These are phyloP conservation scores for Chrysodeixis includens DNA, from an alignment of 2,888 invertebrate species.

Conservation along the genomic window DNA sequence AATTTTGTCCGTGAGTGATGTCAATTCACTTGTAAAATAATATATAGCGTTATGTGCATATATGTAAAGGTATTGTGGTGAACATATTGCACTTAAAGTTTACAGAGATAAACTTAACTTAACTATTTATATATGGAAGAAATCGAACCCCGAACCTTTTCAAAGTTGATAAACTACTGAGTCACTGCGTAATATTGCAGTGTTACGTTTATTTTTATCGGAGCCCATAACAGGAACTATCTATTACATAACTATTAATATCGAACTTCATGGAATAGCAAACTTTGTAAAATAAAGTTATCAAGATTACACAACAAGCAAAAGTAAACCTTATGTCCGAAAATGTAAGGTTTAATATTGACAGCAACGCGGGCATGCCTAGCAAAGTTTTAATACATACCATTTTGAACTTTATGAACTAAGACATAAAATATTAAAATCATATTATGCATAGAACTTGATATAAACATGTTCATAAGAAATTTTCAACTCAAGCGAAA, in stretches of 20 bases:
- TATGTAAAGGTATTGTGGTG: too few species aligned
- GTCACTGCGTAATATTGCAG: neutral
- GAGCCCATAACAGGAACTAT: neutral
- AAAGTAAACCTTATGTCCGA: neutral
- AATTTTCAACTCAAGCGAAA: neutral
- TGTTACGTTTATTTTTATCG: slow-evolving; percentile 1
- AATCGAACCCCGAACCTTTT: neutral
- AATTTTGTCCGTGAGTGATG: too few species aligned
- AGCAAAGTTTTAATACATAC: neutral
- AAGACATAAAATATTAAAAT: slow-evolving; percentile 2
- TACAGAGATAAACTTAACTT: too few species aligned
- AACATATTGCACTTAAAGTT: too few species aligned
- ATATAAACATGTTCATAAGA: slow-evolving; percentile 6
- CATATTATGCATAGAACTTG: slow-evolving; percentile 2
- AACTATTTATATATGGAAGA: neutral
- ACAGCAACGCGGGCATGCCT: slow-evolving; percentile 10
- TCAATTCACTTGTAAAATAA: too few species aligned
- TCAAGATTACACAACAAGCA: neutral
- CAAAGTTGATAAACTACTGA: neutral
- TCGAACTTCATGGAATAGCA: neutral
- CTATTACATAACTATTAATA: slow-evolving; percentile 4
- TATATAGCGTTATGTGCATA: too few species aligned
- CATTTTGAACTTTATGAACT: neutral
- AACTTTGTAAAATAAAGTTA: neutral
- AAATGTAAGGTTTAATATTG: neutral